Conservation (phyloP, 2,888 invertebrate genomes). For the Deilephila elpenor region DNA sequence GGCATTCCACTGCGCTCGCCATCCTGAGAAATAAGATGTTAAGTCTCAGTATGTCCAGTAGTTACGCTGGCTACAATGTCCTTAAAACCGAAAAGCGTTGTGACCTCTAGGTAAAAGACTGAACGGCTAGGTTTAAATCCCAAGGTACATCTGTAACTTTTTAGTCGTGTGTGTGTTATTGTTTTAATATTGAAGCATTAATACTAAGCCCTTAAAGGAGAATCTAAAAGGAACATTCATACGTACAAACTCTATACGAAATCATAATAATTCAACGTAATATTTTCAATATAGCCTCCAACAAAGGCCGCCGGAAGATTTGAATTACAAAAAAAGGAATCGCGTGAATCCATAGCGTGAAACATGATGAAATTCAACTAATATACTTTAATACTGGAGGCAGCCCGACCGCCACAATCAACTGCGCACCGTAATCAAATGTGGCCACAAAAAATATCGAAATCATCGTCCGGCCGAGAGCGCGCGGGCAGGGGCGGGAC, state of each 20-base stretch:
- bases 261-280: conserved; percentile 24
- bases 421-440: conserved; percentile 65
- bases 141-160: too few species aligned
- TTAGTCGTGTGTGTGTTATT: too few species aligned
- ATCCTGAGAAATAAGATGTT: too few species aligned
- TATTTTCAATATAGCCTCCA: conserved; percentile 14
- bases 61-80: too few species aligned
- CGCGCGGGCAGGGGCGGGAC: conserved; percentile 36
- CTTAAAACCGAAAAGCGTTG: too few species aligned
- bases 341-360: conserved; percentile 27
- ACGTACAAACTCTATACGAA: not conserved
- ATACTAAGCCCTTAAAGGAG: too few species aligned
- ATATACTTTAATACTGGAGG: conserved; percentile 21
- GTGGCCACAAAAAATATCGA: conserved; percentile 61
- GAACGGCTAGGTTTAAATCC: too few species aligned
- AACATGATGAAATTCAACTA: conserved; percentile 26
- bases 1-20: too few species aligned
- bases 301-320: conserved; percentile 24
- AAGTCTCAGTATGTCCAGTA: too few species aligned
- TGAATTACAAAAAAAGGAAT: conserved; percentile 19
- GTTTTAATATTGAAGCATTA: too few species aligned
- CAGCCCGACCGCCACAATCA: conserved; percentile 49
- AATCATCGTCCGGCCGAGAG: conserved; percentile 29
- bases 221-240: not conserved
- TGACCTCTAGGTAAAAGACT: too few species aligned